These are phyloP conservation scores for Pangasius larnaudii DNA, from an alignment of 2,797 vertebrate species.

Conservation along the genomic window DNA sequence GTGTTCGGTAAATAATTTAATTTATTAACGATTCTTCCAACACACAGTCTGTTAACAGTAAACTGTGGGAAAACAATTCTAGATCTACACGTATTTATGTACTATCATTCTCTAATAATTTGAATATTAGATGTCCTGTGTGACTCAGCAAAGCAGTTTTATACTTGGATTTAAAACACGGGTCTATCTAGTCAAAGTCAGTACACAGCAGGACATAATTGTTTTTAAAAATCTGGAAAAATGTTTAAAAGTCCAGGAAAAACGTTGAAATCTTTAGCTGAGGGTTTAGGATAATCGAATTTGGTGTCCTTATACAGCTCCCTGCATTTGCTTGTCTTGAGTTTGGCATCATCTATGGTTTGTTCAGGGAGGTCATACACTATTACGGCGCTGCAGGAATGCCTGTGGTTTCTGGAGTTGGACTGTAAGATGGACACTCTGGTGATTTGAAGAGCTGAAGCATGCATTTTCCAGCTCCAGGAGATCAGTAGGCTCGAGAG, in stretches of 20 bases:
- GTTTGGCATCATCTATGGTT: constrained; percentile 24
- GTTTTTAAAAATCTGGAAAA: background rate
- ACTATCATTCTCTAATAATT: background rate
- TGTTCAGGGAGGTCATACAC: constrained; percentile 23
- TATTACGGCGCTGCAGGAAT: constrained; percentile 36
- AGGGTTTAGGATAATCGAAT: background rate
- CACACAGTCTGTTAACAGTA: background rate
- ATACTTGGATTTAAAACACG: background rate
- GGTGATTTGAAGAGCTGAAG: constrained; percentile 36
- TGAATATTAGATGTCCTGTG: background rate
- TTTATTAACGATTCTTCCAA: background rate
- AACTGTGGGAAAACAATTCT: background rate
- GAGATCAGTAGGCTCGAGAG: constrained; percentile 32
- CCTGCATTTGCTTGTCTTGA: constrained; percentile 13
- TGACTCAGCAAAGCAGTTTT: background rate
- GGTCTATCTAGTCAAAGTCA: background rate
- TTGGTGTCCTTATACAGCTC: constrained; percentile 1
- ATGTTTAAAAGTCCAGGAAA: background rate
- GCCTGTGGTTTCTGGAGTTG: constrained; percentile 48
- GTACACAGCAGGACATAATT: background rate
- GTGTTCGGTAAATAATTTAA: background rate
- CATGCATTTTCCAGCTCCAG: constrained; percentile 23
- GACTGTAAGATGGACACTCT: constrained; percentile 32
- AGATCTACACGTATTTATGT: background rate
- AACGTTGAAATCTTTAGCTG: background rate